Evolutionary conservation across 2,888 invertebrate genomes (phyloP).

Genomic region (Oscheius sp.): DNA sequence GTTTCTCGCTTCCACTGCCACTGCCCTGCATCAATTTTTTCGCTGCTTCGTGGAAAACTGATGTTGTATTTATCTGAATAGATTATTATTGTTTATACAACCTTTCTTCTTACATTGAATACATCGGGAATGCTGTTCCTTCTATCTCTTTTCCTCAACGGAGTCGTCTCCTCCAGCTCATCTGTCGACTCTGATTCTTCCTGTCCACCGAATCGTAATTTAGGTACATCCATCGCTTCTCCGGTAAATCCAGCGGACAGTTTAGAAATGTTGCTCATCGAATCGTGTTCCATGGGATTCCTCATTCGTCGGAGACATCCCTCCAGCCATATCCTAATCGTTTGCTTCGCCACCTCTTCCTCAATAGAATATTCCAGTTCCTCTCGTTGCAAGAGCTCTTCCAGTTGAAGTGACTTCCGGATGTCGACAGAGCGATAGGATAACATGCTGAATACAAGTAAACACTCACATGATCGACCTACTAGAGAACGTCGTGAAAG

Average conservation of each 20-base stretch:
- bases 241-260: background rate
- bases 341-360: slow-evolving; percentile 89
- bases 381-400: slow-evolving; percentile 91
- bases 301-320: slow-evolving; percentile 94
- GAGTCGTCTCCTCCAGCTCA: slow-evolving; percentile 25
- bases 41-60: slow-evolving; percentile 58
- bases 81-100: background rate
- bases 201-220: slow-evolving; percentile 26
- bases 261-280: slow-evolving; percentile 34
- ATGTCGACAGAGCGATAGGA: slow-evolving; percentile 96
- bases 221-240: slow-evolving; percentile 28
- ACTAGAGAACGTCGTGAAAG: slow-evolving; percentile 99
- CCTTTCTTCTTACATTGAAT: slow-evolving; percentile 34
- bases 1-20: slow-evolving; percentile 26
- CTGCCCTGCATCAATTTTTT: slow-evolving; percentile 52
- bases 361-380: slow-evolving; percentile 99
- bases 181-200: slow-evolving; percentile 10
- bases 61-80: slow-evolving; percentile 41
- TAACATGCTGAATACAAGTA: slow-evolving; percentile 80
- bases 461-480: slow-evolving; percentile 64
- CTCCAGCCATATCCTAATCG: slow-evolving; percentile 97
- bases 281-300: slow-evolving; percentile 46
- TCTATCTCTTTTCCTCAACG: slow-evolving; percentile 49
- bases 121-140: slow-evolving; percentile 56
- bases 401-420: slow-evolving; percentile 93